Evolutionary conservation across 1,140 invertebrate species (phyloP).

Genomic region (Papilio polytes): DNA sequence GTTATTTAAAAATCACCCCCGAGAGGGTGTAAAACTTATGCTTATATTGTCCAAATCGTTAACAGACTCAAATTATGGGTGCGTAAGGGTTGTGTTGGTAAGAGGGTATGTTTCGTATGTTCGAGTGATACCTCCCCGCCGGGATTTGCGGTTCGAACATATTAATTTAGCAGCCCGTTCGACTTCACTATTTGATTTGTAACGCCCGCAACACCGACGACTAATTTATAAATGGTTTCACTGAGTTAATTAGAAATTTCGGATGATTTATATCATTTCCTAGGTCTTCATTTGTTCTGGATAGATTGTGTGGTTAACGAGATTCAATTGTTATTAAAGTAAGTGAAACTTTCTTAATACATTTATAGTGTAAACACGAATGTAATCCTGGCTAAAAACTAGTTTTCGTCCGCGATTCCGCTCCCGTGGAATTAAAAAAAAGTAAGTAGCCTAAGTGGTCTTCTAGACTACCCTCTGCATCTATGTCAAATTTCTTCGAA

Average conservation of each 20-base stretch:
- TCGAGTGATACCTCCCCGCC: slow-evolving; percentile 35
- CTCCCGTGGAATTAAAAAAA: too few species aligned
- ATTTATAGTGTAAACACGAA: too few species aligned
- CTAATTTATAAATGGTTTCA: slow-evolving; percentile 49
- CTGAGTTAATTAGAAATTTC: slow-evolving; percentile 46
- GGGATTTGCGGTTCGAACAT: slow-evolving; percentile 40
- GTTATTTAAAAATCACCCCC: neutral
- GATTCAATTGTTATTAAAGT: neutral
- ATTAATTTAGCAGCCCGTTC: slow-evolving; percentile 50
- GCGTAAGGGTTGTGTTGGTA: neutral
- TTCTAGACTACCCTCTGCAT: too few species aligned
- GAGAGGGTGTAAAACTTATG: neutral
- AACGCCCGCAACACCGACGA: slow-evolving; percentile 31
- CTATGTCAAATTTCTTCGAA: too few species aligned
- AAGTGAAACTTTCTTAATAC: neutral
- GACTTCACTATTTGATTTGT: slow-evolving; percentile 47
- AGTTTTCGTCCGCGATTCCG: too few species aligned
- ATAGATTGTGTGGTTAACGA: neutral
- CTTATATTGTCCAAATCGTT: slow-evolving; percentile 1
- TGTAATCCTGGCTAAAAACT: too few species aligned
- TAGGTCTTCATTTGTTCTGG: slow-evolving; percentile 42
- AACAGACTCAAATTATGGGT: neutral
- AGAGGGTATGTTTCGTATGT: neutral
- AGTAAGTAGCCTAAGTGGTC: too few species aligned
- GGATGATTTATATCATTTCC: slow-evolving; percentile 35